A percentile compares a stretch with the other conserved stretches of the same genome.
Evolutionary conservation across 1,140 invertebrate species (phyloP).

Genomic region (Caerostris extrusa): DNA sequence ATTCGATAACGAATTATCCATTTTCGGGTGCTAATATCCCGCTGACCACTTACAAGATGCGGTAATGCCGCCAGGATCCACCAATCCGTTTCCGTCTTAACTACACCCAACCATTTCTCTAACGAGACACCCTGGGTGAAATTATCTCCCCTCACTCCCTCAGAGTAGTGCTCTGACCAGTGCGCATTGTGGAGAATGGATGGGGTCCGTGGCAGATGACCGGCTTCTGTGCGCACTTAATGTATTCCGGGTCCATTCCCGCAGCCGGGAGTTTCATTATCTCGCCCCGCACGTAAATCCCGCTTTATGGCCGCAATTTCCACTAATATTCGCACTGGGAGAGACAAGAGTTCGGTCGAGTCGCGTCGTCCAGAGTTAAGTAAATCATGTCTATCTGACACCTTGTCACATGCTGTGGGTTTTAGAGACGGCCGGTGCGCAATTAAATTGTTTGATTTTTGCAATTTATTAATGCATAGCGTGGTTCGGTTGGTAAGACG

Average conservation of each 20-base stretch:
- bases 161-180: too few species aligned
- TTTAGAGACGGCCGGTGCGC: too few species aligned
- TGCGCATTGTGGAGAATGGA: constrained; percentile 54
- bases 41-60: not conserved
- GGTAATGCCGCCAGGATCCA: too few species aligned
- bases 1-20: not conserved
- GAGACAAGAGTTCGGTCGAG: constrained; percentile 32
- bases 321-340: constrained; percentile 56
- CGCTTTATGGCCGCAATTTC: constrained; percentile 45
- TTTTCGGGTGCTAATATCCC: not conserved
- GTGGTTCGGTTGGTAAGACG: too few species aligned
- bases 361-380: not conserved
- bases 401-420: too few species aligned
- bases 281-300: constrained; percentile 37
- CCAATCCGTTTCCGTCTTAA: too few species aligned
- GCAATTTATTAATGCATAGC: too few species aligned
- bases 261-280: constrained; percentile 55
- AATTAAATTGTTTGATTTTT: too few species aligned
- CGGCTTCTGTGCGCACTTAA: constrained; percentile 15
- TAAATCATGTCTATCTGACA: too few species aligned
- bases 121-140: too few species aligned
- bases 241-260: not conserved
- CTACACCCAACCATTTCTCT: too few species aligned
- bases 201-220: constrained; percentile 21
- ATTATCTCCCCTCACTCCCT: too few species aligned